Conservation (phyloP, 2,113 vertebrate genomes). For the Heloderma charlesbogerti region DNA sequence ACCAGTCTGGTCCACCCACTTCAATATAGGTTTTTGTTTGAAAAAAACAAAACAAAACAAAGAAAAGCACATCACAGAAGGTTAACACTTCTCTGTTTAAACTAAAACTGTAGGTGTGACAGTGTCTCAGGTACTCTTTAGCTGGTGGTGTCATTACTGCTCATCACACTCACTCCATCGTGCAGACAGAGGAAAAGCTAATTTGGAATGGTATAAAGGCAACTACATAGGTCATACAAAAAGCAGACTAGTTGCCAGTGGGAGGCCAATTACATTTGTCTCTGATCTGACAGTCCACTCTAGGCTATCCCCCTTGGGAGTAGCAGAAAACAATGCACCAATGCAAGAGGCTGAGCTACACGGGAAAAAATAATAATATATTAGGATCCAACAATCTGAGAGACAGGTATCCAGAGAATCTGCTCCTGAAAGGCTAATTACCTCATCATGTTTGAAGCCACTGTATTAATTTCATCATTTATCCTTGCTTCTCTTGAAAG, state of each 20-base stretch:
- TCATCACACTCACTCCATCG: too few relatives aligned
- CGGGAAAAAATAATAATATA: not conserved
- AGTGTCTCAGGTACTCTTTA: not conserved
- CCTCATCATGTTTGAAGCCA: not conserved
- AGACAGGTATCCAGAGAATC: not conserved
- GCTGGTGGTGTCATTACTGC: not conserved
- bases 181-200: not conserved
- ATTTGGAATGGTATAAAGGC: not conserved
- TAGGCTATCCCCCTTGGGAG: too few relatives aligned
- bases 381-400: not conserved
- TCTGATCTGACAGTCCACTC: not conserved
- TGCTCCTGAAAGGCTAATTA: not conserved
- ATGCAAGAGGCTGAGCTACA: not conserved
- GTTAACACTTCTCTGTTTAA: constrained; percentile 15
- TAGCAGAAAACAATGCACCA: not conserved
- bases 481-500: not conserved
- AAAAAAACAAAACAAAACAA: constrained; percentile 18
- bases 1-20: constrained; percentile 91
- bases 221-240: not conserved
- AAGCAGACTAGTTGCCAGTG: too few relatives aligned
- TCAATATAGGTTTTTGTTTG: not conserved
- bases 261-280: not conserved
- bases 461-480: not conserved
- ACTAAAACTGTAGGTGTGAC: not conserved
- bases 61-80: not conserved